These are phyloP conservation scores for Ivindomyrus marchei DNA, from an alignment of 2,113 vertebrate species.

Conservation along the genomic window DNA sequence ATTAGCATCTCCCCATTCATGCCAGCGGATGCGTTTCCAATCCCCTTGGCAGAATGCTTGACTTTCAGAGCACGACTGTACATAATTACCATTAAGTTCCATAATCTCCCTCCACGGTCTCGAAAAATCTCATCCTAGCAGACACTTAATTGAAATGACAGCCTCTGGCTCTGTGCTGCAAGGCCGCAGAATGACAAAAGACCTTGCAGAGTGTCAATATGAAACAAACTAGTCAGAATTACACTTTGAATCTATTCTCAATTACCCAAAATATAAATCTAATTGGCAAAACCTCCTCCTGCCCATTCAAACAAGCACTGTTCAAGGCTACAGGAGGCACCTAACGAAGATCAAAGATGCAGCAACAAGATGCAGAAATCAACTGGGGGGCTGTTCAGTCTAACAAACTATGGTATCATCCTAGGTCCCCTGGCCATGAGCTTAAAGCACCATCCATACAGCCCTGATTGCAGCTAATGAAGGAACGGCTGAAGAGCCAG, in stretches of 20 bases:
- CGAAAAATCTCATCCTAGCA: constrained; percentile 22
- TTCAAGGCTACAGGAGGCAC: not conserved
- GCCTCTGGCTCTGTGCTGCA: not conserved
- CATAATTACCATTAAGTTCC: constrained; percentile 18
- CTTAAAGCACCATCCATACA: not conserved
- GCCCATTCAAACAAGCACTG: not conserved
- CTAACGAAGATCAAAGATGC: not conserved
- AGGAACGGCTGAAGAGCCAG: not conserved
- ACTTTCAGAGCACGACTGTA: constrained; percentile 11
- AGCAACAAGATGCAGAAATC: not conserved
- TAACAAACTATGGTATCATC: not conserved
- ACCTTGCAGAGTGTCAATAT: not conserved
- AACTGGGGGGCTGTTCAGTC: not conserved
- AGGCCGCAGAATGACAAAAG: not conserved
- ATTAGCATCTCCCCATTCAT: constrained; percentile 6
- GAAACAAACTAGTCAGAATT: not conserved
- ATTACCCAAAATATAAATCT: not conserved
- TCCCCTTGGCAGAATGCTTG: constrained; percentile 26
- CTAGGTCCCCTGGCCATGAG: not conserved
- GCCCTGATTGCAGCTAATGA: not conserved
- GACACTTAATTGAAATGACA: not conserved
- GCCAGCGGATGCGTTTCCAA: constrained; percentile 31
- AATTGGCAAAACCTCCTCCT: not conserved
- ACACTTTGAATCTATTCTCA: not conserved
- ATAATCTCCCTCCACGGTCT: constrained; percentile 27